phyloP scores from a whole-genome alignment of 2,113 vertebrate genomes.

The Scatophagus argus region DNA sequence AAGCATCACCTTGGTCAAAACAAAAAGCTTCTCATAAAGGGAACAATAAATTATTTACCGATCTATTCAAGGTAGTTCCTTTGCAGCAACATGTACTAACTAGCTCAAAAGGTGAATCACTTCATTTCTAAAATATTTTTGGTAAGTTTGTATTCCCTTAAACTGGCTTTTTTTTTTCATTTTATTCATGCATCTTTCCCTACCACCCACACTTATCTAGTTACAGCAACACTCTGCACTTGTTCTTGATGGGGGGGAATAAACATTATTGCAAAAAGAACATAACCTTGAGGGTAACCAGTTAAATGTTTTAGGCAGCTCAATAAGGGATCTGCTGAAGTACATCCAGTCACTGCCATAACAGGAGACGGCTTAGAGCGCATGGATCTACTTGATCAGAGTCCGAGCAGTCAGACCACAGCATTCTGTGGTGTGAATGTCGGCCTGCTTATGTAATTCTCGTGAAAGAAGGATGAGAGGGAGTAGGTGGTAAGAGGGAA shows the following conservation, averaged over 20 bases:
- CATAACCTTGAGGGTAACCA: too few species aligned
- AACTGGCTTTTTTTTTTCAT: background rate
- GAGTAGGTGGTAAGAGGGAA: slow-evolving; percentile 43
- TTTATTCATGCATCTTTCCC: background rate
- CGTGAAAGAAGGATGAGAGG: slow-evolving; percentile 27
- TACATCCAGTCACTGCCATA: background rate
- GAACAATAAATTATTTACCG: slow-evolving; percentile 30
- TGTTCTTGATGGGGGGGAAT: background rate
- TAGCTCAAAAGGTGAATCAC: slow-evolving; percentile 7
- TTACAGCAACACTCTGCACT: background rate
- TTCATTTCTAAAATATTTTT: background rate
- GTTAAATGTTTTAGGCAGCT: slow-evolving; percentile 2
- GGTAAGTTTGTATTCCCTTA: background rate
- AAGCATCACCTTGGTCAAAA: slow-evolving; percentile 41
- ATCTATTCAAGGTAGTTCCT: slow-evolving; percentile 8
- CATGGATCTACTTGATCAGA: slow-evolving; percentile 24
- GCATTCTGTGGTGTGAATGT: slow-evolving; percentile 51
- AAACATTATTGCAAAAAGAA: too few species aligned
- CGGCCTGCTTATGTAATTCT: slow-evolving; percentile 54
- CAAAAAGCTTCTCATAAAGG: slow-evolving; percentile 33
- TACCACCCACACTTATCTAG: background rate
- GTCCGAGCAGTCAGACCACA: slow-evolving; percentile 40
- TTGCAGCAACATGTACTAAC: background rate
- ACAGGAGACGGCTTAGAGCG: background rate
- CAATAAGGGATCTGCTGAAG: background rate